Evolutionary conservation across 2,888 invertebrate species (phyloP), one percentile per base, ranked within the genome.

Genomic region (Campoplex nolae): DNA sequence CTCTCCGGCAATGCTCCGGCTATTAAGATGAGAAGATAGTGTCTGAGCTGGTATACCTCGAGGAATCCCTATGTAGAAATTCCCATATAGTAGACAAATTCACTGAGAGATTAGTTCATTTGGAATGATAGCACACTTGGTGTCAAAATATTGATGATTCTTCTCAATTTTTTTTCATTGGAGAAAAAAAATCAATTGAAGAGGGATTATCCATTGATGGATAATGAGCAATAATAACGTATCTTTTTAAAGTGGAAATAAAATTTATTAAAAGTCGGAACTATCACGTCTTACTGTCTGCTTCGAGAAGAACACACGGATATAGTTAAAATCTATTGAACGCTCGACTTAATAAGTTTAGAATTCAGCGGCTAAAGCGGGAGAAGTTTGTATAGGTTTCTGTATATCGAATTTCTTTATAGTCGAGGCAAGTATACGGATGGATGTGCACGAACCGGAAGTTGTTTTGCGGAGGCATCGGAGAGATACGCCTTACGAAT

Each of bases 1-100:
- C 58, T 48, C 74, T 58, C 45, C 32, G 70, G 70, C 62, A 84
- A 84, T 84, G 77, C 74, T 54, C 71, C 79, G 56, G 84, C 84
- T 87, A 87, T 87, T 87, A 87, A 84, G 77, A 83, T 28, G 42
- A 77, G 68, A 45, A 62, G 81, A 84, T 81, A 82, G 84, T 77
- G 81, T 70, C 62, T 23, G 48, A 51, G 45, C 68, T 45, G 1
- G 62, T 76, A 75, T 71, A 23, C 32, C 18, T n/a, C 9, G 58
- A 74, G 77, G 35, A 56, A 81, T 56, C 77, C 62, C 71, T 48
- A 48, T 35, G 16, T 56, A 28, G 7, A 23, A 42, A 16, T 68
- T 67, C 9, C 16, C 45, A 58, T 35, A 32, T 67, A 38, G 35
- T 48, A 56, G 45, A 74, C 51, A 51, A 68, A 67, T 35, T 51